Base-by-base conservation (phyloP, 2,888 invertebrate genomes). In the Chalcosyrphus nemorum region DNA sequence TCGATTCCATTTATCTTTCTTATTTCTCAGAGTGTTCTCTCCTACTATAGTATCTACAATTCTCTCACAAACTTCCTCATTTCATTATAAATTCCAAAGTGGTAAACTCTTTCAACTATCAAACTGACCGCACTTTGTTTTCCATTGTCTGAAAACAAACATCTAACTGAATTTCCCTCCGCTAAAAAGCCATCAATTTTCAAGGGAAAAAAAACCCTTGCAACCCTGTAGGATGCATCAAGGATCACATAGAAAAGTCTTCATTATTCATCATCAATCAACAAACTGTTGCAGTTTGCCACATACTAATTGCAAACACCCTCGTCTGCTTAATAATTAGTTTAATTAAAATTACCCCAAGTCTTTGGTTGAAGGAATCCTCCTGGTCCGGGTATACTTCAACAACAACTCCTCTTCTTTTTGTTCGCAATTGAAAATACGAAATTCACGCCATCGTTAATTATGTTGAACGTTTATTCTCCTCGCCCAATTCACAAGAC, bases 281-380 rank as follows among this genome's bases (percentile, higher is more conserved):
- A 29, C 52, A 52, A 52, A 52, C 52, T 29, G 52, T 52, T 52
- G 27, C 52, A 52, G 27, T 52, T 29, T 52, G 29, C 29, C 52
- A 29, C 52, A 13, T 52, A 19, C 29, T 52, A 52, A 52, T 52
- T 52, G 52, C 6, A 13, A 52, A 9, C 27, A 29, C 15, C 52
- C 5, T 15, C 29, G 24, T 24, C 2, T 15, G 29, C 27, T 52
- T 13, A 13, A 52, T 52, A 52, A 52, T 52, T 52, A 52, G 52
- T 52, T 29, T 29, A 29, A 52, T 29, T n/a, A 27, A 52, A 52
- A 29, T 29, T 52, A 29, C 52, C 1, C 52, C 13, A 52, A 29
- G 27, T 7, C 13, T 11, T 38, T 13, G 5, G n/a, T n/a, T n/a
- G n/a, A n/a, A n/a, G n/a, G n/a, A n/a, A n/a, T n/a, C n/a, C n/a